Base-by-base conservation (phyloP, 2,888 invertebrate species). In the Cheilosia impressa region DNA sequence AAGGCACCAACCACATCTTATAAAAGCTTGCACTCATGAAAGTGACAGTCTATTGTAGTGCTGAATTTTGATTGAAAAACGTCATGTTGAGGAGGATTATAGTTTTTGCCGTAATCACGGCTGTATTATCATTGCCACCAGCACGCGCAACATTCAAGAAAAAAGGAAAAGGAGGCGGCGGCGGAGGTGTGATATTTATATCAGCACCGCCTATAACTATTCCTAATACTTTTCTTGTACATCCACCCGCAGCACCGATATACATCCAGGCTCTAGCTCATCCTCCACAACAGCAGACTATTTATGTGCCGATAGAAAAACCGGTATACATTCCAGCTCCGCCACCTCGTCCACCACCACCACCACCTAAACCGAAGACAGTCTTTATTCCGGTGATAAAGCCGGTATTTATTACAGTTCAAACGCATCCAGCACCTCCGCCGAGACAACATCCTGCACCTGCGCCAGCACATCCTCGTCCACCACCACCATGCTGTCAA, bases 111-210 rank as follows among this genome's bases (percentile, higher is more conserved):
- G 47, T 57, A 17, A 27, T 63, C 5, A 13, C 62, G 1, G 47
- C 55, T 19, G 68, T 68, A 4, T 47, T 57, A 22, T 19, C 15
- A 6, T 22, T 62, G 62, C 34, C 45, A 27, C 52, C 52, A 53
- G 58, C 22, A 15, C 43, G 5, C 19, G 45, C 69, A 4, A 15
- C 60, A 6, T 47, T 50, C 24, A 78, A 69, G 57, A 71, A 78
- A 41, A 78, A 69, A 38, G 63, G 57, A 41, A 31, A 57, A 15
- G 53, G 77, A 2, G 77, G 77, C 1, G 68, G 62, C 6, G 62
- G 68, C 17, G 55, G 80, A 41, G 66, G 77, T 63, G 73, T 66
- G 10, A 17, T 79, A 24, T 73, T 66, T 60, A 47, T 79, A 53
- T 38, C 73, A 43, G 65, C 73, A 60, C 79, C 79, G n/a, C 53